Evolutionary conservation across 2,888 invertebrate species (phyloP), one percentile per base, ranked within the genome.

Genomic region (Celastrina argiolus): DNA sequence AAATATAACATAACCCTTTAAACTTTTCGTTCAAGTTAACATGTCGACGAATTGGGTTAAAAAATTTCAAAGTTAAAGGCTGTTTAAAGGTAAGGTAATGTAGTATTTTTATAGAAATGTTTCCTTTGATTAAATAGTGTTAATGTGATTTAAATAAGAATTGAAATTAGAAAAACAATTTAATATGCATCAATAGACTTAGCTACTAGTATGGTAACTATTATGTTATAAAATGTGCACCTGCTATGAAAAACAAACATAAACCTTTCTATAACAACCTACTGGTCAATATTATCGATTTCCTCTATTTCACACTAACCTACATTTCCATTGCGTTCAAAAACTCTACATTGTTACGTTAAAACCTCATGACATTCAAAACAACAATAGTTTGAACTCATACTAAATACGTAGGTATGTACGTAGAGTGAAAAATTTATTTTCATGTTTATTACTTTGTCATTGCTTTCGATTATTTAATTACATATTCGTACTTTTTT

Each of bases 221-320:
- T 39, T 39, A 39, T 39, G 12, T n/a, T 14, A 39, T 7, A 39
- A 39, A 61, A 14, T 14, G 4, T 22, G 39, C 34, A 36, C 12
- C 36, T 36, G 36, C 18, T 36, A 59, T 39, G 22, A 14, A 22
- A 22, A 31, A 22, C 14, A 61, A 61, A 61, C 31, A 34, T 28
- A 22, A 5, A 18, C 22, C 61, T 6, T 51, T 12, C 26, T 51
- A 61, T 12, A 36, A 59, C 36, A 34, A 12, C 34, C 22, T 56
- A 68, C 65, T 73, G 76, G 75, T 78, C 74, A 75, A 75, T 74
- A 74, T 36, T 79, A 81, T 81, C 72, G 79, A 81, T 80, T 81
- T 74, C 74, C 70, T 69, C 73, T 72, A 68, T 69, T 70, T 68
- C 68, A 68, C 69, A 71, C 66, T 72, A 70, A 69, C 66, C 68